Conservation (phyloP, 2,113 vertebrate species). For the Laticauda laticaudata region DNA sequence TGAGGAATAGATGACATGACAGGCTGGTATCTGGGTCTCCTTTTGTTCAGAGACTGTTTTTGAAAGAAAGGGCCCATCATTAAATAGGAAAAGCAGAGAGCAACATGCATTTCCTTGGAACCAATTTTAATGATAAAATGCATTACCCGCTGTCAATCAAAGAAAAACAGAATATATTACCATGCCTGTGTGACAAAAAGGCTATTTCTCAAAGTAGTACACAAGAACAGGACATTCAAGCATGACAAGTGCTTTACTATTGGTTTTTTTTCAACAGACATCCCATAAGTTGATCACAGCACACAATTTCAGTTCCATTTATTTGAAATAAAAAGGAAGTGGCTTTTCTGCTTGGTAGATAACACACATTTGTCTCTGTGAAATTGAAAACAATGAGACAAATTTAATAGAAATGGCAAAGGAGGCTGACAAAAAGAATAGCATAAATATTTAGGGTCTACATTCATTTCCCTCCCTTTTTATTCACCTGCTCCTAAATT, state of each 20-base stretch:
- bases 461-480: background rate
- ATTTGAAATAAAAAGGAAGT: conserved; percentile 44
- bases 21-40: conserved; percentile 59
- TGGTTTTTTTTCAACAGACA: conserved; percentile 54
- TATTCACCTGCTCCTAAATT: background rate
- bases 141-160: conserved; percentile 80
- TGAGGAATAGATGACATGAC: conserved; percentile 52
- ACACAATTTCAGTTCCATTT: conserved; percentile 53
- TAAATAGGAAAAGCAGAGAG: conserved; percentile 68
- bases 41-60: conserved; percentile 55
- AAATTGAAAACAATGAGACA: conserved; percentile 50
- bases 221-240: conserved; percentile 54
- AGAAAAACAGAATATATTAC: conserved; percentile 59
- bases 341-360: conserved; percentile 45
- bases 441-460: background rate
- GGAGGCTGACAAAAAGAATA: background rate
- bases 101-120: conserved; percentile 62
- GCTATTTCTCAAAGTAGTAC: conserved; percentile 53
- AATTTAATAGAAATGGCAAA: conserved; percentile 45
- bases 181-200: conserved; percentile 45
- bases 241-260: conserved; percentile 42
- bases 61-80: conserved; percentile 62
- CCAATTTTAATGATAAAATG: conserved; percentile 74
- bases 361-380: conserved; percentile 50
- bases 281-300: conserved; percentile 45